Evolutionary conservation across 2,113 vertebrate genomes (phyloP).

Genomic region (Andinoacara biseriatus): DNA sequence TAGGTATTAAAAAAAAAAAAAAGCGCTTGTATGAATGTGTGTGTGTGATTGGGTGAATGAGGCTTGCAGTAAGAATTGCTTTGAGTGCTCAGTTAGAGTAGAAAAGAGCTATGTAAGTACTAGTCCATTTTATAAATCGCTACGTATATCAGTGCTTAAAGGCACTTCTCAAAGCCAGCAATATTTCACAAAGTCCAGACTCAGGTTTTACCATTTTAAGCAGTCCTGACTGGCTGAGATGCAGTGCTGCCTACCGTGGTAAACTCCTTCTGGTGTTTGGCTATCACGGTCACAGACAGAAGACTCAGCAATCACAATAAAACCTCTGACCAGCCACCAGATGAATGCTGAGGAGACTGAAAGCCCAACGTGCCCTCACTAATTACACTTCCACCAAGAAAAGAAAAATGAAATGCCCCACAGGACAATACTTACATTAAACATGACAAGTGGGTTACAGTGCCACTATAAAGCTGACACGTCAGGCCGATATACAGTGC

Average conservation of each 20-base stretch:
- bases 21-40: not conserved
- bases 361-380: slow-evolving; percentile 56
- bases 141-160: slow-evolving; percentile 2
- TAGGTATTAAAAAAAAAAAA: not conserved
- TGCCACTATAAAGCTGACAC: slow-evolving; percentile 61
- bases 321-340: slow-evolving; percentile 29
- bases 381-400: slow-evolving; percentile 67
- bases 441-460: slow-evolving; percentile 65
- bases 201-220: not conserved
- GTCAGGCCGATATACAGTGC: slow-evolving; percentile 49
- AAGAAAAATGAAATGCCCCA: slow-evolving; percentile 46
- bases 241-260: not conserved
- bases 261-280: slow-evolving; percentile 16
- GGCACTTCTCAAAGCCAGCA: not conserved
- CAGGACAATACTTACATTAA: slow-evolving; percentile 66
- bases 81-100: slow-evolving; percentile 6
- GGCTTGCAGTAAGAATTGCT: not conserved
- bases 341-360: slow-evolving; percentile 40
- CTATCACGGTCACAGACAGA: slow-evolving; percentile 27
- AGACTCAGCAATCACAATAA: slow-evolving; percentile 63
- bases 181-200: not conserved
- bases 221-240: slow-evolving; percentile 1
- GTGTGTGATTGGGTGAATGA: not conserved
- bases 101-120: not conserved
- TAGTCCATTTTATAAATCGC: not conserved